A percentile compares a stretch with the other conserved stretches of the same genome.
Conservation (phyloP, 2,888 invertebrate genomes). For the Caenorhabditis wallacei region DNA sequence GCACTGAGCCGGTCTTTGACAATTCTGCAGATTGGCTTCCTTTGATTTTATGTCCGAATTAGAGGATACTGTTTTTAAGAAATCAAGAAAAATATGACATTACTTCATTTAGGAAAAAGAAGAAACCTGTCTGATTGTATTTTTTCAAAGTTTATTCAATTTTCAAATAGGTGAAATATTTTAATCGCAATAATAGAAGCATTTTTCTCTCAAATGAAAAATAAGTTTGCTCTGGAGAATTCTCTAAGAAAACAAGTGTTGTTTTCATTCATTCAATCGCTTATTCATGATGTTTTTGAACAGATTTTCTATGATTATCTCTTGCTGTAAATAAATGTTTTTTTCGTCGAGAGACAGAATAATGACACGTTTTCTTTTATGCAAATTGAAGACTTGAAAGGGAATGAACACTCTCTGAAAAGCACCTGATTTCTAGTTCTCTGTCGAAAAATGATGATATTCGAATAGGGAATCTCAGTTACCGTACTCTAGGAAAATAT, state of each 20-base stretch:
- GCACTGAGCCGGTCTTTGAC: too few relatives aligned
- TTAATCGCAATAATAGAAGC: too few relatives aligned
- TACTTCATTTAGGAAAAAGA: too few relatives aligned
- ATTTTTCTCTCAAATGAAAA: too few relatives aligned
- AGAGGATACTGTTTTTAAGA: too few relatives aligned
- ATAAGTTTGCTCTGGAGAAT: too few relatives aligned
- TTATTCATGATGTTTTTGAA: slow-evolving; percentile 35
- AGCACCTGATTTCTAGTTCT: neutral
- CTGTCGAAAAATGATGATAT: neutral
- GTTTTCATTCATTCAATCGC: slow-evolving; percentile 20
- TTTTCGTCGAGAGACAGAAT: neutral
- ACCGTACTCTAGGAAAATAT: neutral
- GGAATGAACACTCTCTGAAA: neutral
- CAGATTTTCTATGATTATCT: slow-evolving; percentile 17
- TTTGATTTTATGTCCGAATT: too few relatives aligned
- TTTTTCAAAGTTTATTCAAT: too few relatives aligned
- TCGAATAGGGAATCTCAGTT: neutral
- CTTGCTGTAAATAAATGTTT: slow-evolving; percentile 10
- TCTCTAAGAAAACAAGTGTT: neutral
- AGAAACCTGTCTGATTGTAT: too few relatives aligned
- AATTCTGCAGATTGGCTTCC: too few relatives aligned
- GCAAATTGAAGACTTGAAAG: slow-evolving; percentile 13
- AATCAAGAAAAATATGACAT: too few relatives aligned
- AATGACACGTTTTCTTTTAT: slow-evolving; percentile 19
- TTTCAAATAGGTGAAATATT: too few relatives aligned